Base-by-base conservation (phyloP, 2,113 vertebrate species). In the Toxotes chatareus region DNA sequence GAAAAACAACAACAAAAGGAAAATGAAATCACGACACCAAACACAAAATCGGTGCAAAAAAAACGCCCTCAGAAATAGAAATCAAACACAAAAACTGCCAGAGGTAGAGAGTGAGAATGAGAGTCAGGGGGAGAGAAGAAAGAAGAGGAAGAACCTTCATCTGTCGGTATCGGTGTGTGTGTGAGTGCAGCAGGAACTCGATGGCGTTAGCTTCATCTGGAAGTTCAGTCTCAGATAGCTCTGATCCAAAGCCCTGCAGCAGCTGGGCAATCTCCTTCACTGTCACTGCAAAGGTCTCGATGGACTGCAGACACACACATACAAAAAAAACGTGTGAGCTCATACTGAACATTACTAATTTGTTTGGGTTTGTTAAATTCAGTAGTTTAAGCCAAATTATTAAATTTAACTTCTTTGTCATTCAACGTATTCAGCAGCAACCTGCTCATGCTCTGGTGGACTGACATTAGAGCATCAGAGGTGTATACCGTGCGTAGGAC, bases 221-320 rank as follows among this genome's bases (percentile, higher is more conserved):
- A 23, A 99, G 94, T 59, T 99, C 97, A 0, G 94, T 93, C 83
- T 99, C 98, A 0, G 98, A 97, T 83, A 99, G 84, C 87, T 99
- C 98, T 0, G 95, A 96, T 23, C 98, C 98, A 13, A 99, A 99
- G 21, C 95, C 88, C 63, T 99, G 98, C 77, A 99, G 86, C 93
- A 97, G 92, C 95, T 99, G 98, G 0, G 98, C 98, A 5, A 97
- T 97, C n/a, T 99, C 97, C 91, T 99, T 99, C 87, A 99, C 98
- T 0, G 96, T 98, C 56, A 99, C 95, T 0, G 98, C 98, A 94
- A 99, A 99, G 5, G 96, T 97, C 96, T 99, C 98, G 7, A 99
- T 99, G 4, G 97, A 97, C 98, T 99, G 92, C n/a, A 60, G 80
- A 91, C 72, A 94, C 70, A 85, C 62, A 71, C 47, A 76, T 14